Percentiles rank a stretch among this genome's conserved stretches.
These are phyloP conservation scores for Babyrousa celebensis DNA, from an alignment of 2,797 vertebrate species.

Conservation along the genomic window DNA sequence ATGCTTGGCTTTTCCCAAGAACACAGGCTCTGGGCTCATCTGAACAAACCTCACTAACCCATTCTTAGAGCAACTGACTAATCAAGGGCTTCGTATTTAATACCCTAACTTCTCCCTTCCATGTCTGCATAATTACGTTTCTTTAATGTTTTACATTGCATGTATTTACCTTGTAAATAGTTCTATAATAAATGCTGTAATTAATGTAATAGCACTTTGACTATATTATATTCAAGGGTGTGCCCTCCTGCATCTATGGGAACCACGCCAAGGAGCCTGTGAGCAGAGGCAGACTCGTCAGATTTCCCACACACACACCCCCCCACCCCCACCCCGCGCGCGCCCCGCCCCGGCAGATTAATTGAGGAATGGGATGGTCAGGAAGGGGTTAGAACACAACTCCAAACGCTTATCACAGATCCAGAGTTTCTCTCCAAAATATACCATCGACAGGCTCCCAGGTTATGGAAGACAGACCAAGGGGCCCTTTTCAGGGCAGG, in stretches of 20 bases:
- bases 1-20: not conserved
- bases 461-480: not conserved
- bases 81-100: constrained; percentile 40
- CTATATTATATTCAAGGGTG: constrained; percentile 79
- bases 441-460: not conserved
- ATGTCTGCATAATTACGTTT: constrained; percentile 82
- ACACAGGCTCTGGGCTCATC: not conserved
- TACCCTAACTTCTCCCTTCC: constrained; percentile 55
- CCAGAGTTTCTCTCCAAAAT: not conserved
- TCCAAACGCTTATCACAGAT: constrained; percentile 1
- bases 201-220: constrained; percentile 85
- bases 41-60: not conserved
- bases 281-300: constrained; percentile 24
- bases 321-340: no score
- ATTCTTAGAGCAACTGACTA: constrained; percentile 59
- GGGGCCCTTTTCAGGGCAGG: not conserved
- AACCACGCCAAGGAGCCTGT: constrained; percentile 56
- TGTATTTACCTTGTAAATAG: constrained; percentile 85
- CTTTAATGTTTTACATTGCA: constrained; percentile 86
- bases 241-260: constrained; percentile 67
- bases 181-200: constrained; percentile 83
- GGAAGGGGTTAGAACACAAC: not conserved
- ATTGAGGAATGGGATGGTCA: not conserved
- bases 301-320: no score
- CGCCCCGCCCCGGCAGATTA: not conserved